Evolutionary conservation across 2,113 vertebrate species (phyloP), one percentile per base, ranked within the genome.

Genomic region (Dasypus novemcinctus): DNA sequence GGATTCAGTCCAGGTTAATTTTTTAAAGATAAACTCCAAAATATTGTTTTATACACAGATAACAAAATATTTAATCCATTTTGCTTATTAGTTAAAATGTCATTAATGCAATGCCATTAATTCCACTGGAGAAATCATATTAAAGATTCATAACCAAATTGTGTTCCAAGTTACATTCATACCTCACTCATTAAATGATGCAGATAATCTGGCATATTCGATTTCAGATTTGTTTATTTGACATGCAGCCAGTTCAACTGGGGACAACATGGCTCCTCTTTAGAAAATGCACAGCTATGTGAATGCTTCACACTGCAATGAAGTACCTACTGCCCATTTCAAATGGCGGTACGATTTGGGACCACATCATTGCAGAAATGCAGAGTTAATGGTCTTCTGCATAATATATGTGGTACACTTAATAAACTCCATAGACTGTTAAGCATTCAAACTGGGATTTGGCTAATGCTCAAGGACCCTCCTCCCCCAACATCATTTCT

Each of bases 371-470:
- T 71, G 17, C 8, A 89, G 54, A 85, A 93, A 81, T 41, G 41
- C 57, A n/a, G 52, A 38, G 74, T 49, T 78, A 74, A 29, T 88
- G 46, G 79, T 13, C 29, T 71, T 94, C 75, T 68, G 18, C 76
- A 21, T 41, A n/a, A 52, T 57, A 11, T 1, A 74, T 57, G 31
- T 68, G 57, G 54, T 54, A 64, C 14, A 92, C 57, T 76, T 66
- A 79, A 59, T 66, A 92, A 94, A 38, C 31, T 25, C 64, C 41
- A 0, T 82, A 64, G 69, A 29, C 20, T 18, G 41, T 92, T 92
- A 89, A 88, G 31, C 36, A 89, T 90, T 90, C 43, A 31, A 88
- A 74, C 54, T 93, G 69, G 31, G 18, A 91, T 93, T 71, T 95
- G 64, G 46, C 41, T 75, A 91, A 85, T 54, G 4, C 63, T 68